phyloP scores from a whole-genome alignment of 2,113 vertebrate species.

The Myotis lucifugus region DNA sequence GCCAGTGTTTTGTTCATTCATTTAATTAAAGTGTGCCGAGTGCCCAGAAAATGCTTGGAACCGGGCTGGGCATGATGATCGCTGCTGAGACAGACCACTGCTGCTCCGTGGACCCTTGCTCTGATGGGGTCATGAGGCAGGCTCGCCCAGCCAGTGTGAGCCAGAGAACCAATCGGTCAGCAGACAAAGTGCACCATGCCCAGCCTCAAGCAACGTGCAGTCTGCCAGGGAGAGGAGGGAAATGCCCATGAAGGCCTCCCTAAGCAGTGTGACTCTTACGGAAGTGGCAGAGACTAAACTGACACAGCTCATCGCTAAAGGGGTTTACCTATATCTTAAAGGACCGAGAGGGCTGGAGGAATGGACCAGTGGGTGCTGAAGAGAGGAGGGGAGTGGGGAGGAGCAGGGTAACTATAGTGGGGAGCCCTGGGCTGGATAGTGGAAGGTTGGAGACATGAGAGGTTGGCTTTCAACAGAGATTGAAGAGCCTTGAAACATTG shows the following conservation, averaged over 20 bases:
- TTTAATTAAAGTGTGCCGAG: constrained; percentile 66
- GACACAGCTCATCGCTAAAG: neutral
- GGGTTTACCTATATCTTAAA: neutral
- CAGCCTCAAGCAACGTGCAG: neutral
- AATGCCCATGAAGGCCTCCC: neutral
- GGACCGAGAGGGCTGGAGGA: neutral
- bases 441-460: neutral
- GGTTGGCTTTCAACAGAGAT: neutral
- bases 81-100: neutral
- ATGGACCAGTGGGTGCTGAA: neutral
- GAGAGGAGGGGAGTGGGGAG: neutral
- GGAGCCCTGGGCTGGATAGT: neutral
- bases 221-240: neutral
- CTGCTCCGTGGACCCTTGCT: neutral
- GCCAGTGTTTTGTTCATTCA: constrained; percentile 69
- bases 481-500: neutral
- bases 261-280: rapidly evolving
- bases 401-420: neutral
- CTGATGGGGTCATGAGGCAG: neutral
- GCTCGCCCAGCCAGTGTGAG: neutral
- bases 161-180: neutral
- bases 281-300: neutral
- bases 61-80: neutral
- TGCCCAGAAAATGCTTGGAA: constrained; percentile 75
- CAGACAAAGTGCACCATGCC: rapidly evolving